Evolutionary conservation across 2,888 invertebrate species (phyloP).

Genomic region (Hyles lineata): DNA sequence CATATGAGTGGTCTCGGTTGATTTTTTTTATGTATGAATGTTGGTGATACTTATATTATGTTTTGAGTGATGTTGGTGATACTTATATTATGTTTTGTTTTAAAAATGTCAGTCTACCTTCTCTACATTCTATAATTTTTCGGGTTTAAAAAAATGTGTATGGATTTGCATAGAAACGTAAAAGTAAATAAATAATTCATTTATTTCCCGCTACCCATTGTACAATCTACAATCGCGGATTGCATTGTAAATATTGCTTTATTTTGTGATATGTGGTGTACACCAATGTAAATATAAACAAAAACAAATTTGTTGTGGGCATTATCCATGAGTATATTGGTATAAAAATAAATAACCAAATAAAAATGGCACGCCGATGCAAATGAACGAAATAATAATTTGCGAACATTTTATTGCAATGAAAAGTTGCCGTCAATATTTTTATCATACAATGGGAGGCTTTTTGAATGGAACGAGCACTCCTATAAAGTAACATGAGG

Average conservation of each 20-base stretch:
- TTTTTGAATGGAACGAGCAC: slow-evolving; percentile 51
- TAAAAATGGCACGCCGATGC: slow-evolving; percentile 38
- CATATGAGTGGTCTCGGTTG: neutral
- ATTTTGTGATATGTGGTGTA: neutral
- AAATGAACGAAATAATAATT: slow-evolving; percentile 55
- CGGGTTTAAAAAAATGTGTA: no score
- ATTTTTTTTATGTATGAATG: neutral
- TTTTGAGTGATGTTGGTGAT: no score
- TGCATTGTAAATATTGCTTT: neutral
- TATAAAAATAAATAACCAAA: neutral
- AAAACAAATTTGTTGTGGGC: no score
- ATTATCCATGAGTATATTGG: neutral
- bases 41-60: no score
- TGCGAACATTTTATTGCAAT: slow-evolving; percentile 50
- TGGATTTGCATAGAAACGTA: no score
- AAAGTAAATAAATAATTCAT: no score
- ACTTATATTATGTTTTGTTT: no score
- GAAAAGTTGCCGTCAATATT: slow-evolving; percentile 60
- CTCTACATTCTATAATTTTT: no score
- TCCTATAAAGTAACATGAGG: slow-evolving; percentile 54
- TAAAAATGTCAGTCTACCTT: no score
- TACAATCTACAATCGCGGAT: neutral
- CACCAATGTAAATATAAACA: no score
- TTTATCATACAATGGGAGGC: slow-evolving; percentile 58
- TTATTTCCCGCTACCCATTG: no score